Conservation (phyloP, 2,797 vertebrate species). For the Melanotaenia nigrans region DNA sequence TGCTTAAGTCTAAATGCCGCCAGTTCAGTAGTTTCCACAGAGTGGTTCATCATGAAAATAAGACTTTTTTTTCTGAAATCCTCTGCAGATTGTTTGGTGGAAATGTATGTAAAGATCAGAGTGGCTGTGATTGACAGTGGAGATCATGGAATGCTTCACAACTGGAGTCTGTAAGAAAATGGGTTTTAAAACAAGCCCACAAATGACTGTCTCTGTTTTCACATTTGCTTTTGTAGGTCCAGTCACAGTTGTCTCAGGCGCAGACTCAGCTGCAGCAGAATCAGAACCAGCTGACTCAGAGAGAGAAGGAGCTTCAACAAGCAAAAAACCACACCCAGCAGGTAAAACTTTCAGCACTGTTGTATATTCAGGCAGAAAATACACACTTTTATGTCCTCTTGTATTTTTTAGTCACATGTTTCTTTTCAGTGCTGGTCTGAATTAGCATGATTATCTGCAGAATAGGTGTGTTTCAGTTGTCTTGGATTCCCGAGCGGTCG, state of each 20-base stretch:
- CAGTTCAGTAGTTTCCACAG: background rate
- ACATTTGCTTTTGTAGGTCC: constrained; percentile 55
- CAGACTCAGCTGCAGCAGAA: constrained; percentile 73
- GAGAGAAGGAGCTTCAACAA: constrained; percentile 76
- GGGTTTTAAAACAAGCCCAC: background rate
- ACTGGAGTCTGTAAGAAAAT: background rate
- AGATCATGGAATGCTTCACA: no score
- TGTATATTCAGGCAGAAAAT: background rate
- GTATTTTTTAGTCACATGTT: background rate
- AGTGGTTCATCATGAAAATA: background rate
- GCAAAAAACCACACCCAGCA: constrained; percentile 67
- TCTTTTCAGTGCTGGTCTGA: background rate
- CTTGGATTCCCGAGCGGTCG: no score
- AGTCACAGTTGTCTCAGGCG: constrained; percentile 68
- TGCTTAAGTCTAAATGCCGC: background rate
- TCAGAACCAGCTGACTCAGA: constrained; percentile 71
- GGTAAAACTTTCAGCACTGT: constrained; percentile 37
- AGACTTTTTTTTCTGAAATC: background rate
- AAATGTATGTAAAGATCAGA: no score
- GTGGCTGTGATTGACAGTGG: no score
- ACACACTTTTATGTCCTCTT: background rate
- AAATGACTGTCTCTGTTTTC: background rate
- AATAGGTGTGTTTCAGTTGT: no score
- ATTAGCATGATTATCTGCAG: background rate
- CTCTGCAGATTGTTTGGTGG: no score